A percentile compares a stretch with the other conserved stretches of the same genome.
phyloP scores from a whole-genome alignment of 1,140 invertebrate genomes.

The Neodiprion lecontei region DNA sequence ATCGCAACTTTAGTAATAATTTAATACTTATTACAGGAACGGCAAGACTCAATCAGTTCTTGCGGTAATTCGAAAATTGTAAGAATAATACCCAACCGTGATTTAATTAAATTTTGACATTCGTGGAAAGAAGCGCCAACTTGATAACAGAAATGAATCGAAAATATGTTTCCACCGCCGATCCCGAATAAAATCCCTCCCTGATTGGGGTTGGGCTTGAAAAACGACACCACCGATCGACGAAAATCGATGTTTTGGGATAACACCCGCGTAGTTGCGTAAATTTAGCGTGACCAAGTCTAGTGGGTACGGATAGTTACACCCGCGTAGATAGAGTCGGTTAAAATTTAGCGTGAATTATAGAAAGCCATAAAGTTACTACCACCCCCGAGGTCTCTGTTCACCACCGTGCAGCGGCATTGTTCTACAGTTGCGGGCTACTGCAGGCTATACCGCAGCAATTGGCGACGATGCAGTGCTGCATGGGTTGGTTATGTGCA shows the following conservation, averaged over 20 bases:
- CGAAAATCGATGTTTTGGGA: background rate
- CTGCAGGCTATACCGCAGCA: background rate
- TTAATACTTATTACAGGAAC: too few species aligned
- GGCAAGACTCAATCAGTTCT: too few species aligned
- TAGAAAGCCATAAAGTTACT: conserved; percentile 2
- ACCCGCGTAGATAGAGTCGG: background rate
- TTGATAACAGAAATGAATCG: too few species aligned
- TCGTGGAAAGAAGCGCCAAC: too few species aligned
- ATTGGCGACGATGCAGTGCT: background rate
- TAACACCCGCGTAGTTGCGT: background rate
- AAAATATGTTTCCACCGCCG: too few species aligned
- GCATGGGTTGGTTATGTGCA: background rate
- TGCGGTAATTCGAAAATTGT: too few species aligned
- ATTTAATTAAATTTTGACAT: too few species aligned
- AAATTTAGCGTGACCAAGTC: background rate
- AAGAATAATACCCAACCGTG: too few species aligned
- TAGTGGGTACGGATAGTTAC: too few species aligned
- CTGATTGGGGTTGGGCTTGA: too few species aligned
- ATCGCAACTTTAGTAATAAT: too few species aligned
- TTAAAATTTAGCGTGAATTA: conserved; percentile 6
- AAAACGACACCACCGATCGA: background rate
- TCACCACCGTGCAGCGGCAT: conserved; percentile 3
- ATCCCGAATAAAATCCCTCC: too few species aligned
- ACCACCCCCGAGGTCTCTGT: background rate
- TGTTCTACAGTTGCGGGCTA: background rate